phyloP scores from a whole-genome alignment of 1,140 invertebrate genomes.

The Colletes gigas region DNA sequence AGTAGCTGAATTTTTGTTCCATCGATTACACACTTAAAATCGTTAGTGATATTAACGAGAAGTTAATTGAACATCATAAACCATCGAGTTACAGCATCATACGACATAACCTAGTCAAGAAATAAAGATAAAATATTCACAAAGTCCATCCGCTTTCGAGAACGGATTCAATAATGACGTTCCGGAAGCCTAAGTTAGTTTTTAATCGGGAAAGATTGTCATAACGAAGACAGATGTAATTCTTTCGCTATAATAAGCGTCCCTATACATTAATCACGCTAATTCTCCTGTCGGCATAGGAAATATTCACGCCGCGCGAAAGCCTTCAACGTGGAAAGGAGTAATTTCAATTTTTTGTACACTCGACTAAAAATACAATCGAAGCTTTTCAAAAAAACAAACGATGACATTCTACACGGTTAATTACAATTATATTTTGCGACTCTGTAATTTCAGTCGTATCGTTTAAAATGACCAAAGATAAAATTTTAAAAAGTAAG shows the following conservation, averaged over 20 bases:
- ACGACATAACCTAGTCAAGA: background rate
- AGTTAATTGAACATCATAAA: background rate
- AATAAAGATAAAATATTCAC: background rate
- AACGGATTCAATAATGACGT: background rate
- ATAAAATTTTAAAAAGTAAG: too few species aligned
- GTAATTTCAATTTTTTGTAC: background rate
- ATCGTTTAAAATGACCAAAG: too few species aligned
- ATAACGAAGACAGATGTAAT: slow-evolving; percentile 8
- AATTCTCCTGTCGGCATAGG: background rate
- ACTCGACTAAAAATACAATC: background rate
- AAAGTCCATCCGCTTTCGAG: background rate
- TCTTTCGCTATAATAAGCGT: slow-evolving; percentile 18
- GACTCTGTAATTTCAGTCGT: too few species aligned
- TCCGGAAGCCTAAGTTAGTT: background rate
- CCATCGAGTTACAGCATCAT: too few species aligned
- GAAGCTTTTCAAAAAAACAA: too few species aligned
- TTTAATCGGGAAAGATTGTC: slow-evolving; percentile 13
- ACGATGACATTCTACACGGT: too few species aligned
- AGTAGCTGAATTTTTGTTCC: too few species aligned
- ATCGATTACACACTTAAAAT: background rate
- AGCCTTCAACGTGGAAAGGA: background rate
- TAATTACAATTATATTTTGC: too few species aligned
- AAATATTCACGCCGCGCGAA: background rate
- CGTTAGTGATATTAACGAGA: background rate
- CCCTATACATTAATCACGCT: background rate